phyloP scores from a whole-genome alignment of 2,888 invertebrate species.

The Thecocarcelia acutangulata region DNA sequence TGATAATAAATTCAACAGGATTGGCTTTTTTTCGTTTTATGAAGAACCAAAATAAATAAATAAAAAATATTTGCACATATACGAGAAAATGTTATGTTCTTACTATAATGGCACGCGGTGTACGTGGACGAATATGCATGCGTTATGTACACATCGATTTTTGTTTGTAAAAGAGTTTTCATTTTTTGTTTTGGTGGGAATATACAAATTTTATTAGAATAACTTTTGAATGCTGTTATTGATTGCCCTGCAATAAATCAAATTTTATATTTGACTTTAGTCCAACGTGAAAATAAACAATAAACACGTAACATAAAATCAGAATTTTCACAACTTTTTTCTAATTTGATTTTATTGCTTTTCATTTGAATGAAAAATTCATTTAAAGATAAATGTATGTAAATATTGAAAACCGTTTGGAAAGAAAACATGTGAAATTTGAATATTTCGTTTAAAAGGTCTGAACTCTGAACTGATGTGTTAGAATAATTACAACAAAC shows the following conservation, averaged over 20 bases:
- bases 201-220: constrained; percentile 51
- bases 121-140: not conserved
- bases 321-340: constrained; percentile 28
- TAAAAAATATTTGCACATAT: too few relatives aligned
- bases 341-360: not conserved
- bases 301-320: constrained; percentile 25
- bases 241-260: constrained; percentile 67
- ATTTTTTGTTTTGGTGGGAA: not conserved
- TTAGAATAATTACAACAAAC: constrained; percentile 4
- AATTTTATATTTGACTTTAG: constrained; percentile 63
- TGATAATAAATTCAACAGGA: too few relatives aligned
- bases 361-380: constrained; percentile 12
- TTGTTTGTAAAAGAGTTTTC: not conserved
- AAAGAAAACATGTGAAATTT: not conserved
- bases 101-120: too few relatives aligned
- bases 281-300: constrained; percentile 23
- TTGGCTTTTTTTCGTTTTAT: too few relatives aligned
- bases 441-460: constrained; percentile 6
- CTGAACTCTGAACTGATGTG: not conserved
- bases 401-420: not conserved
- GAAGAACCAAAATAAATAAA: too few relatives aligned
- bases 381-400: constrained; percentile 15
- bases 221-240: constrained; percentile 58
- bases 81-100: too few relatives aligned
- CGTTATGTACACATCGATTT: not conserved